phyloP scores from a whole-genome alignment of 2,888 invertebrate genomes.

The Glaucopsyche alexis region DNA sequence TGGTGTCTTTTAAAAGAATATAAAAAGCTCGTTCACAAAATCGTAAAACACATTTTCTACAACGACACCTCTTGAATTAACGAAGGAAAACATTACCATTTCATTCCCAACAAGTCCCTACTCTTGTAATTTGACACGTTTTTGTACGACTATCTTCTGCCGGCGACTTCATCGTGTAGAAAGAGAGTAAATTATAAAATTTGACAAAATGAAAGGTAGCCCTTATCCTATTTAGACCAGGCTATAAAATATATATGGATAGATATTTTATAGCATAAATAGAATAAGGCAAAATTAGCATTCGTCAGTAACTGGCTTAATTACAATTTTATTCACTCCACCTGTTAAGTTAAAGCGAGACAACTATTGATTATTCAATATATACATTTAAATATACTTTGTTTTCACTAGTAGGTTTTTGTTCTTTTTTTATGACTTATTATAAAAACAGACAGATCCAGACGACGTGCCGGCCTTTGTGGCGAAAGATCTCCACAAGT shows the following conservation, averaged over 20 bases:
- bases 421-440: too few species aligned
- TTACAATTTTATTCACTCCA: not conserved
- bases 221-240: too few species aligned
- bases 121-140: constrained; percentile 28
- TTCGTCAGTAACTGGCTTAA: too few species aligned
- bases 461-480: too few species aligned
- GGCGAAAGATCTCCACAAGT: too few species aligned
- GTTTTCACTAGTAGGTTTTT: too few species aligned
- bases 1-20: constrained; percentile 45
- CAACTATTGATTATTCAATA: too few species aligned
- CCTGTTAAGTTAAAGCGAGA: not conserved
- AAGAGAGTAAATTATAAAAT: not conserved
- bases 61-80: constrained; percentile 28
- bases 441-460: too few species aligned
- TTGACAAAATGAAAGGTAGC: not conserved
- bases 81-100: constrained; percentile 10
- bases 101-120: constrained; percentile 28
- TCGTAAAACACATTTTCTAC: constrained; percentile 33
- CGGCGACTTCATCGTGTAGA: not conserved
- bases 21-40: constrained; percentile 32
- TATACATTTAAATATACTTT: too few species aligned
- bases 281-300: too few species aligned
- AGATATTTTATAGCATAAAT: too few species aligned
- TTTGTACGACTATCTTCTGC: not conserved
- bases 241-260: not conserved